Conservation (phyloP, 2,888 invertebrate genomes). For the Caenorhabditis parvicauda region DNA sequence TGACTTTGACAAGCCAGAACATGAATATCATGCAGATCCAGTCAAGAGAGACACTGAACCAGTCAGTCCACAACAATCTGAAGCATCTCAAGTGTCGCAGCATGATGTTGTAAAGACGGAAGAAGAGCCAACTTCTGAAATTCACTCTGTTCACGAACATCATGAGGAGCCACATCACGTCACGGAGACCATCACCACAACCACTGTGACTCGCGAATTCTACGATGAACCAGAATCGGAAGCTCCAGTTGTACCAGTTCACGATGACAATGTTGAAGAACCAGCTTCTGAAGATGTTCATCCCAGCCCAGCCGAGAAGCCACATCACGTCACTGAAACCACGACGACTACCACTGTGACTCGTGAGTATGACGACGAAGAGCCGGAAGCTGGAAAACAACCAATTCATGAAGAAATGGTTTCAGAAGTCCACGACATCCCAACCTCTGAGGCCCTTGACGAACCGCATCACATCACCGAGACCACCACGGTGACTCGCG, state of each 20-base stretch:
- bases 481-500: conserved; percentile 5
- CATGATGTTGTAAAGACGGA: background rate
- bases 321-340: conserved; percentile 6
- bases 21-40: background rate
- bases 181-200: conserved; percentile 9
- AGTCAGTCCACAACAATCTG: conserved; percentile 4
- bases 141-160: conserved; percentile 5
- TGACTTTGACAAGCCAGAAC: background rate
- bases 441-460: no score
- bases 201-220: conserved; percentile 14
- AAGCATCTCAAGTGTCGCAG: conserved; percentile 1
- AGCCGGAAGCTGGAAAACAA: background rate
- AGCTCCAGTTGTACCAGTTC: no score
- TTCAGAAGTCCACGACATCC: background rate
- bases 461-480: no score
- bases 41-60: background rate
- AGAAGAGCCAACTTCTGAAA: conserved; percentile 8
- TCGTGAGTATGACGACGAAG: conserved; percentile 5
- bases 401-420: no score
- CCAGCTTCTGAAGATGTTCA: conserved; percentile 1
- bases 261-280: no score
- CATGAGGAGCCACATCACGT: conserved; percentile 3
- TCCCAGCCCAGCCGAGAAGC: no score
- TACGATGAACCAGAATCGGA: conserved; percentile 10
- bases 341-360: conserved; percentile 17